Evolutionary conservation across 2,797 vertebrate species (phyloP).

Genomic region (Phataginus tetradactyla): DNA sequence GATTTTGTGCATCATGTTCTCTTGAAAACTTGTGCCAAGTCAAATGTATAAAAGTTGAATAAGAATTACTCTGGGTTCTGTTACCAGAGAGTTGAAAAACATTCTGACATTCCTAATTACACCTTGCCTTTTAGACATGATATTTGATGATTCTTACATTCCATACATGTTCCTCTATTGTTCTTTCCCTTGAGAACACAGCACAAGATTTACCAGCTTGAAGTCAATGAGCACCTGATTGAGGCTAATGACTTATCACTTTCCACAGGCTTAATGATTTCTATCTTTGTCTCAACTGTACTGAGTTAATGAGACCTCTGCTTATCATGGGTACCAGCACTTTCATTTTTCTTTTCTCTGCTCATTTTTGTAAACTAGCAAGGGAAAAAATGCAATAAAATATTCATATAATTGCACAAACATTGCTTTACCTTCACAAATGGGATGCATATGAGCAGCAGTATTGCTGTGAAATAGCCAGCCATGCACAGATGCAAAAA

Average conservation of each 20-base stretch:
- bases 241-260: constrained; percentile 70
- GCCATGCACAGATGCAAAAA: not conserved
- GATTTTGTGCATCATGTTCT: not conserved
- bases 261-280: constrained; percentile 58
- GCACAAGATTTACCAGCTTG: constrained; percentile 61
- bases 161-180: not conserved
- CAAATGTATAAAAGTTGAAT: constrained; percentile 1
- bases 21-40: constrained; percentile 42
- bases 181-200: constrained; percentile 58
- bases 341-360: constrained; percentile 47
- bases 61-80: not conserved
- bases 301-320: constrained; percentile 67
- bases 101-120: constrained; percentile 4
- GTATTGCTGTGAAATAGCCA: not conserved
- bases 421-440: constrained; percentile 30
- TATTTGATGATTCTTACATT: constrained; percentile 32
- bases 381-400: constrained; percentile 50
- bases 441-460: not conserved
- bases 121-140: constrained; percentile 14
- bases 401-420: constrained; percentile 51
- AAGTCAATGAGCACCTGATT: constrained; percentile 76
- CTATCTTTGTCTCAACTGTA: constrained; percentile 63
- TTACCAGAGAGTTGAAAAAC: constrained; percentile 28
- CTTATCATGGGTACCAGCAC: constrained; percentile 11
- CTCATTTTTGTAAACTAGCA: constrained; percentile 46